Evolutionary conservation across 2,888 invertebrate genomes (phyloP), one percentile per base, ranked within the genome.

Genomic region (Hipparchia semele): DNA sequence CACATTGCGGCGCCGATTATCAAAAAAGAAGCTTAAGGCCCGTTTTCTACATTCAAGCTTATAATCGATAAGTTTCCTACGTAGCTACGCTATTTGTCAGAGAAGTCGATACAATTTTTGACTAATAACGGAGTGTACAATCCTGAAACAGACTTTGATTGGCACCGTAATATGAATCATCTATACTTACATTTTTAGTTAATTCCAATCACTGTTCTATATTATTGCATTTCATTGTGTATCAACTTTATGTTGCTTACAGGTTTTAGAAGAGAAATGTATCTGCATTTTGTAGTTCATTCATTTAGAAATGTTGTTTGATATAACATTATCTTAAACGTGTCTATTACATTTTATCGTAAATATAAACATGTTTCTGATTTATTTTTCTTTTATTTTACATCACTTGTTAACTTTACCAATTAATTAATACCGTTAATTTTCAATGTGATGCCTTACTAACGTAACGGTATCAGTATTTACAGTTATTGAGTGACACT

Each of bases 361-460:
- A 56, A 67, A 67, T 58, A 56, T 46, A 67, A 67, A 13, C 65
- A 58, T 56, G 56, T 67, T 67, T 67, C 45, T 58, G 13, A 61
- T 49, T 45, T 33, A 12, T 66, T 12, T n/a, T 66, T 53, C 51
- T 51, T 54, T 56, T 65, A 64, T 23, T 64, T 8, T 39, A n/a
- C 39, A 45, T 45, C 33, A 13, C 9, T 39, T 39, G 39, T 39
- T 39, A 39, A 39, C 39, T 2, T 39, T 39, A 1, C 39, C 5
- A 39, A 4, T 1, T 39, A 39, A 23, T 23, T 23, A 23, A 23
- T 23, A 23, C 23, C 23, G 23, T 23, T 23, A 23, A 23, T 23
- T 23, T 23, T 23, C 23, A 23, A 23, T 23, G 23, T 23, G 23
- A 23, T 23, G 23, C 23, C 23, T 23, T 23, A 23, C 23, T 23